A percentile compares a stretch with the other conserved stretches of the same genome.
Evolutionary conservation across 2,797 vertebrate genomes (phyloP).

Genomic region (Spinus pinus): DNA sequence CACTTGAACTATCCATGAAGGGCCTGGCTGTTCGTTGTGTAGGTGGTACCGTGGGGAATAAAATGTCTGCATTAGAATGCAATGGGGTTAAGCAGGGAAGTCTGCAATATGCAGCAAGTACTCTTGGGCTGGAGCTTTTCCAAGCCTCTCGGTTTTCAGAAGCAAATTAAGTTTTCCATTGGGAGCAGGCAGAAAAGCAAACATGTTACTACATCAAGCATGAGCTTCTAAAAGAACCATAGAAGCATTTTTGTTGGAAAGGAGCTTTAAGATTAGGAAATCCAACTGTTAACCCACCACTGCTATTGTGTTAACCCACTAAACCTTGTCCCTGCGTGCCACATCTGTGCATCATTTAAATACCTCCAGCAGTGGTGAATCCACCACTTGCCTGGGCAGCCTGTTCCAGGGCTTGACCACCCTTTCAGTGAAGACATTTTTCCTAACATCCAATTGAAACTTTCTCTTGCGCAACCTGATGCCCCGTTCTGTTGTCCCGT

Average conservation of each 20-base stretch:
- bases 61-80: background rate
- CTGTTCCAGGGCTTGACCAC: background rate
- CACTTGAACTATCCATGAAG: conserved; percentile 41
- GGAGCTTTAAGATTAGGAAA: background rate
- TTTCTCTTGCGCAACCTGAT: background rate
- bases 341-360: background rate
- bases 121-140: background rate
- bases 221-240: background rate
- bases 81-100: background rate
- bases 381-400: background rate
- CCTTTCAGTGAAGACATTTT: background rate
- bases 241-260: background rate
- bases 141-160: background rate
- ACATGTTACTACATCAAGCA: background rate
- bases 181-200: background rate
- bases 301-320: background rate
- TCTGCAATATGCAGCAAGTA: background rate
- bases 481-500: background rate
- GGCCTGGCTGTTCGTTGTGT: background rate
- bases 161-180: background rate
- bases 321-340: background rate
- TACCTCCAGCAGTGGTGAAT: background rate
- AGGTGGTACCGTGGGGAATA: background rate
- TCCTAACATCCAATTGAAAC: background rate
- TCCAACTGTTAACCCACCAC: background rate